A percentile compares a stretch with the other conserved stretches of the same genome.
Conservation (phyloP, 2,888 invertebrate genomes). For the Sericinus montela region DNA sequence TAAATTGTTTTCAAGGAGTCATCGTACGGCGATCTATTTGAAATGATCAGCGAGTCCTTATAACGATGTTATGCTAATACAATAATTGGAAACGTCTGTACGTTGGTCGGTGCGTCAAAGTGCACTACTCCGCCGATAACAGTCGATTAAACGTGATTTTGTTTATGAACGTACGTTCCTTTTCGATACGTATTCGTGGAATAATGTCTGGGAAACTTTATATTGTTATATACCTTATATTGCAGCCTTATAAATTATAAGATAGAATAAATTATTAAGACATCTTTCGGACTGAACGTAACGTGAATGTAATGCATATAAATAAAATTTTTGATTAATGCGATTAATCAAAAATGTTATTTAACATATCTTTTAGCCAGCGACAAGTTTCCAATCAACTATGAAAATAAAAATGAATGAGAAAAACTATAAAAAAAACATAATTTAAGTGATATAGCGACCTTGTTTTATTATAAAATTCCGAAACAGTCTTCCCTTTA, state of each 20-base stretch:
- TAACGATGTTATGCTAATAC: constrained; percentile 30
- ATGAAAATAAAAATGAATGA: too few species aligned
- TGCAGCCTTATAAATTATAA: constrained; percentile 18
- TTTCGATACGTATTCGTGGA: constrained; percentile 18
- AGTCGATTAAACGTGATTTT: constrained; percentile 23
- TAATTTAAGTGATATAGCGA: too few species aligned
- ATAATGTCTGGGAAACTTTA: constrained; percentile 21
- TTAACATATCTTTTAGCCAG: too few species aligned
- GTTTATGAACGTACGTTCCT: constrained; percentile 7
- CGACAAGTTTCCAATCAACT: too few species aligned
- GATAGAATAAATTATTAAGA: background rate
- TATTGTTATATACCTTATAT: constrained; percentile 14
- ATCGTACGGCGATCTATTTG: constrained; percentile 19
- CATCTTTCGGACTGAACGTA: too few species aligned
- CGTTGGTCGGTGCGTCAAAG: constrained; percentile 27
- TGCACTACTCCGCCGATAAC: constrained; percentile 20
- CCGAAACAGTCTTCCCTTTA: too few species aligned
- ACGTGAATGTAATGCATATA: constrained; percentile 4
- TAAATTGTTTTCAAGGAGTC: background rate
- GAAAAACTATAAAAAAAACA: too few species aligned
- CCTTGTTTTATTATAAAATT: too few species aligned
- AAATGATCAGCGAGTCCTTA: constrained; percentile 23
- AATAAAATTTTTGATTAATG: background rate
- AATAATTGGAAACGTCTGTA: constrained; percentile 30
- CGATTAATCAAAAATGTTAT: too few species aligned